Conservation (phyloP, 1,140 invertebrate genomes). For the Magallana ariakensis region DNA sequence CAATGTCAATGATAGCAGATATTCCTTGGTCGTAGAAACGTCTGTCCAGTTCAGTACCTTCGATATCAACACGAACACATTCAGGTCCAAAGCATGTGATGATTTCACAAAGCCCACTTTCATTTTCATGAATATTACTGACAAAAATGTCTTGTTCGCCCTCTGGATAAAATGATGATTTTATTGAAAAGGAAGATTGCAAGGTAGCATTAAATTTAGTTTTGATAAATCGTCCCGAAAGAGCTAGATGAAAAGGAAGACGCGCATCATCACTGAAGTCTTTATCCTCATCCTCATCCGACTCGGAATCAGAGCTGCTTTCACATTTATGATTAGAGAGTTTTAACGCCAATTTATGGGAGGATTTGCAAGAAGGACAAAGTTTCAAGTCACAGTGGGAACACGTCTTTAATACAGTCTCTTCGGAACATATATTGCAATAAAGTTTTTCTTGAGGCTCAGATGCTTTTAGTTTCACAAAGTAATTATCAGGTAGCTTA, state of each 20-base stretch:
- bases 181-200: neutral
- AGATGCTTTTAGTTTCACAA: neutral
- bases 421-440: neutral
- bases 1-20: neutral
- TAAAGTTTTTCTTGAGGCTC: neutral
- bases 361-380: neutral
- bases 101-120: neutral
- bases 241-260: slow-evolving; percentile 1
- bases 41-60: neutral
- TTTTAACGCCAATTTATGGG: slow-evolving; percentile 23
- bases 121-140: neutral
- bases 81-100: neutral
- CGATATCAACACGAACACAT: neutral
- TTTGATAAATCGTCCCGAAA: neutral
- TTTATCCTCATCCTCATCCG: neutral
- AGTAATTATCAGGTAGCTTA: slow-evolving; percentile 24
- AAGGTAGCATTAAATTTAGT: neutral
- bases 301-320: neutral
- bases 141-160: neutral
- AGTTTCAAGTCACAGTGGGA: slow-evolving; percentile 13
- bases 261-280: neutral
- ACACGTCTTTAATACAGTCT: neutral
- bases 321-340: slow-evolving; percentile 3
- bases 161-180: neutral
- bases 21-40: neutral